phyloP scores from a whole-genome alignment of 1,140 invertebrate species.

The Helicoverpa armigera region DNA sequence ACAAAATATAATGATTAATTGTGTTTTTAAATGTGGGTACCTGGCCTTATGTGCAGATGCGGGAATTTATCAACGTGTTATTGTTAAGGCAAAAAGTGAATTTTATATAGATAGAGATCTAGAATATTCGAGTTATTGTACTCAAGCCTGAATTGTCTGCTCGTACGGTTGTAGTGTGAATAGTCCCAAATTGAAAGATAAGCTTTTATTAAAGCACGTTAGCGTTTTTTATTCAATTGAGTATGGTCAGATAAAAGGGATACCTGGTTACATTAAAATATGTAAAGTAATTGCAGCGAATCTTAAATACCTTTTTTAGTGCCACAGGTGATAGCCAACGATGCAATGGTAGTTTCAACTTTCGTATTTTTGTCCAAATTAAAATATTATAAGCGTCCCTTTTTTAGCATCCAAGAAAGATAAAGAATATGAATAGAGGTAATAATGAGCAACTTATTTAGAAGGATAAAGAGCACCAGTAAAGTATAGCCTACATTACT shows the following conservation, averaged over 20 bases:
- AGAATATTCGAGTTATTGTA: background rate
- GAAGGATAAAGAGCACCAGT: too few species aligned
- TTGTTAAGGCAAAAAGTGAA: constrained; percentile 37
- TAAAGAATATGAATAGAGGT: too few species aligned
- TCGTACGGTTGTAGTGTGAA: background rate
- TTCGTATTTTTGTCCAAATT: too few species aligned
- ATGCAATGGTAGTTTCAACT: too few species aligned
- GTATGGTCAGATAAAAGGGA: background rate
- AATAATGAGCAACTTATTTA: too few species aligned
- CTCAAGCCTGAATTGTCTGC: background rate
- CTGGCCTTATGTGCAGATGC: constrained; percentile 36
- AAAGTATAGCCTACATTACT: too few species aligned
- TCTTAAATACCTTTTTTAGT: too few species aligned
- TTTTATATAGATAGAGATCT: constrained; percentile 31
- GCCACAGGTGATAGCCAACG: too few species aligned
- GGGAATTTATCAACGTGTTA: constrained; percentile 27
- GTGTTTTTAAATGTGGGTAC: constrained; percentile 63
- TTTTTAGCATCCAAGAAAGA: too few species aligned
- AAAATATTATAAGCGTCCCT: too few species aligned
- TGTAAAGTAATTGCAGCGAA: too few species aligned
- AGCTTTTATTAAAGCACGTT: background rate
- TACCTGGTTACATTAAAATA: too few species aligned
- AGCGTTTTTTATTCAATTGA: background rate
- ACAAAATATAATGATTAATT: constrained; percentile 84
- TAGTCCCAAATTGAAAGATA: background rate